Evolutionary conservation across 2,888 invertebrate species (phyloP), one percentile per base, ranked within the genome.

Genomic region (Odontothrips loti): DNA sequence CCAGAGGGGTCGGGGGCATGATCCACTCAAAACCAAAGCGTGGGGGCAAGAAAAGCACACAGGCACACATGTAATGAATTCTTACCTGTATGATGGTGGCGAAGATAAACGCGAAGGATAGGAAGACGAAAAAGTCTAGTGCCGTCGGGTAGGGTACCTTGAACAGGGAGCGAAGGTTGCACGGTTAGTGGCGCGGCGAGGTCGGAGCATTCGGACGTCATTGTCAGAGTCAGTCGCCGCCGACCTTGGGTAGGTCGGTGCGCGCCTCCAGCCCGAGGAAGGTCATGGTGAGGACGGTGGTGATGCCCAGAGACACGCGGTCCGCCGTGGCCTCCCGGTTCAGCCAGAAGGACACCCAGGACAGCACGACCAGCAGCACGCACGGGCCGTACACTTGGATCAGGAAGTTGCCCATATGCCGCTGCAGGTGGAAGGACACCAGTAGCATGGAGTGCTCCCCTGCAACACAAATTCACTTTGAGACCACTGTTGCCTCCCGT

Each of bases 341-440:
- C 75, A 95, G 89, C 95, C 94, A 95, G 86, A 94, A 94, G 3
- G 95, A 94, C 0, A 96, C 95, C 95, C 95, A 95, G 0, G 95
- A 95, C 8, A 95, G 89, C n/a, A 95, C 93, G 4, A 95, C 95
- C 23, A 95, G 90, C 80, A 95, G 90, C 79, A 94, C 92, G 85
- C 95, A 95, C 0, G 95, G 95, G 0, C 95, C 93, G 86, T 95
- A 96, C 15, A 95, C 95, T 88, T 96, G 95, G 84, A 95, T 93
- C 78, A 95, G 89, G 86, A 95, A 95, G 87, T 94, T 94, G n/a
- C 95, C 95, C 91, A 94, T 94, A 87, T 94, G 94, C 6, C 95
- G 89, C 87, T 93, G 92, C 58, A 95, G 90, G 87, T 93, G 93
- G 85, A 95, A 94, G 85, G 92, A 92, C 0, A 93, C 93, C 86